These are phyloP conservation scores for Lepidochitona cinerea DNA, from an alignment of 2,888 invertebrate genomes.

Conservation along the genomic window DNA sequence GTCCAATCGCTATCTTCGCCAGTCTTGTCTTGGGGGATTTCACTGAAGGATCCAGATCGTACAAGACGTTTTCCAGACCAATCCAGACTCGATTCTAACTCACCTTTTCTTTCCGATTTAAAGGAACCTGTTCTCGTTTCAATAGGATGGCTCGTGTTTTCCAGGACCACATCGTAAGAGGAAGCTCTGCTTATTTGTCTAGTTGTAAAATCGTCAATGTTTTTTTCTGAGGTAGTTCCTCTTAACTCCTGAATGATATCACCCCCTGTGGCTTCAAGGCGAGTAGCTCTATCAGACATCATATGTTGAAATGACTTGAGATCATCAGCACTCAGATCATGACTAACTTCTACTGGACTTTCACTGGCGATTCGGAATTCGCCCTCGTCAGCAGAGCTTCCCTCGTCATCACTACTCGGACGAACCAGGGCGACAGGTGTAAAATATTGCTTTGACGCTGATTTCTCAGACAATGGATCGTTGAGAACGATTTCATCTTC, in stretches of 20 bases:
- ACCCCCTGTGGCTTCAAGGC: not conserved
- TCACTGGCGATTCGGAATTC: not conserved
- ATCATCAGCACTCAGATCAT: not conserved
- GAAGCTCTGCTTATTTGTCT: not conserved
- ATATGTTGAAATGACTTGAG: not conserved
- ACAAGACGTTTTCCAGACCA: slow-evolving; percentile 58
- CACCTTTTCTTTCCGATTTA: slow-evolving; percentile 28
- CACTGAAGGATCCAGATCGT: slow-evolving; percentile 50
- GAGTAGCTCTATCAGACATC: not conserved
- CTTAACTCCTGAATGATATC: not conserved
- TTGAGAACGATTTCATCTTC: not conserved
- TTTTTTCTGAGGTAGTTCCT: not conserved
- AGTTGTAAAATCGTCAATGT: not conserved
- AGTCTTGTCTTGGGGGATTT: slow-evolving; percentile 40
- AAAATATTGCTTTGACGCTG: not conserved
- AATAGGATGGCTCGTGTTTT: not conserved
- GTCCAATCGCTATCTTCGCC: slow-evolving; percentile 43
- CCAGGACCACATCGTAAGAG: not conserved
- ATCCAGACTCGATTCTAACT: slow-evolving; percentile 25
- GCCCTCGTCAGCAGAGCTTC: not conserved
- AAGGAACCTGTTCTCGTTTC: slow-evolving; percentile 34
- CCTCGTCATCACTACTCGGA: not conserved
- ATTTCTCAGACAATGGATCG: not conserved
- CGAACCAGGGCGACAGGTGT: not conserved
- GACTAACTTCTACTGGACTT: not conserved